phyloP scores from a whole-genome alignment of 2,113 vertebrate genomes.

The Perca schrenkii region DNA sequence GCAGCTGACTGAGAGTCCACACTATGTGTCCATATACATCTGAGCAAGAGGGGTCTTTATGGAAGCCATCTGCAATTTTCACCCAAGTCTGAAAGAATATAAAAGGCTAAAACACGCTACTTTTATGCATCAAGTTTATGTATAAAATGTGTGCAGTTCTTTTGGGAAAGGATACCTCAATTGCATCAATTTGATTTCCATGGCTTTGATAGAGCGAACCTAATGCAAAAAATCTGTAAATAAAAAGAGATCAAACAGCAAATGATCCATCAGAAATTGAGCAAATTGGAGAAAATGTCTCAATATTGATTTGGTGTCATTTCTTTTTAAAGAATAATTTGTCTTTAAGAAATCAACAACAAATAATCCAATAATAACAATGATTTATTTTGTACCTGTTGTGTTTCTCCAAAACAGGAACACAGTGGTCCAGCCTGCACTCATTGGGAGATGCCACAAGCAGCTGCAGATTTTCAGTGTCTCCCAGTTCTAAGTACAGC shows the following conservation, averaged over 20 bases:
- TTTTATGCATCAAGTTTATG: background rate
- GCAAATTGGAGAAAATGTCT: background rate
- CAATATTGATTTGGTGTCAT: background rate
- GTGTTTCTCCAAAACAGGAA: constrained; percentile 66
- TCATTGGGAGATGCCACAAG: constrained; percentile 63
- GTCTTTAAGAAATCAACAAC: background rate
- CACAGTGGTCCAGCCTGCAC: constrained; percentile 68
- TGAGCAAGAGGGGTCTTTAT: constrained; percentile 56
- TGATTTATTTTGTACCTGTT: constrained; percentile 63
- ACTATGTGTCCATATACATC: constrained; percentile 75
- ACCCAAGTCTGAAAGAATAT: constrained; percentile 76
- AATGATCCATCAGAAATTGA: background rate
- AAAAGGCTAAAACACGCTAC: constrained; percentile 4
- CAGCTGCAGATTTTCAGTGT: constrained; percentile 60
- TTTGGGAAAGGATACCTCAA: constrained; percentile 61
- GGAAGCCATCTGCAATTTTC: constrained; percentile 71
- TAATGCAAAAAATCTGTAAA: constrained; percentile 75
- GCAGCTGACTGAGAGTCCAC: constrained; percentile 62
- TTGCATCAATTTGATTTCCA: constrained; percentile 60
- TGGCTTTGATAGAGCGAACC: constrained; percentile 78
- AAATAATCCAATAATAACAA: background rate
- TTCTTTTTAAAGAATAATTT: background rate
- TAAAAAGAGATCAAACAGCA: background rate
- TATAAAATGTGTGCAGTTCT: background rate
- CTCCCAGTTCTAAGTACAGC: constrained; percentile 64